Base-by-base conservation (phyloP, 2,888 invertebrate species). In the Gibbula magus region DNA sequence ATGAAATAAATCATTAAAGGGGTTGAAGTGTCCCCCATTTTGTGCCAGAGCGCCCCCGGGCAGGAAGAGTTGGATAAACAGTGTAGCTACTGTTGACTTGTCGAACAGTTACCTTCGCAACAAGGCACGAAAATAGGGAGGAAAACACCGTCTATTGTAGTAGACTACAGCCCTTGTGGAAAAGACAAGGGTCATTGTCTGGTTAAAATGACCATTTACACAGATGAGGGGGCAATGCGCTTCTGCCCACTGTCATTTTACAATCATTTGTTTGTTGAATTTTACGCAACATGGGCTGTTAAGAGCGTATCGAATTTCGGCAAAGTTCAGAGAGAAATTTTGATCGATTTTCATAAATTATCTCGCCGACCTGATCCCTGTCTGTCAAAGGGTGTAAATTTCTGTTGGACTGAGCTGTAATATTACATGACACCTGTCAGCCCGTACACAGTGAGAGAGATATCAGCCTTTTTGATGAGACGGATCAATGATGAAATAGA, bases 331-430 rank as follows among this genome's bases (percentile, higher is more conserved):
- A 35, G 10, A n/a, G 70, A 70, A 70, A 20, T 35, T 45, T 70
- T 70, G 70, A 70, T 70, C 32, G 70, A 70, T 70, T 70, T 70
- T 70, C 70, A 70, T 70, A 70, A 70, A 70, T 70, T 70, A 70
- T 70, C 70, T 35, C 70, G 20, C 70, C 70, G 35, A 3, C 29
- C 10, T 70, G 70, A 32, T 35, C 20, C 32, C 35, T 20, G 32
- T 20, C n/a, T 70, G 70, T 70, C 70, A 70, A 39, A 70, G 70
- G 39, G 70, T 70, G 70, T 70, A 70, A 70, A 70, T 70, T 70
- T 32, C 35, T 32, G 70, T n/a, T 35, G 32, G 39, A 10, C 20
- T 25, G 20, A 35, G 70, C n/a, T 39, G 70, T 35, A 70, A 70
- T 10, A n/a, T 70, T 70, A 70, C 70, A 70, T 39, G 70, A 70